Base-by-base conservation (phyloP, 2,797 vertebrate genomes). In the Xenentodon cancila region DNA sequence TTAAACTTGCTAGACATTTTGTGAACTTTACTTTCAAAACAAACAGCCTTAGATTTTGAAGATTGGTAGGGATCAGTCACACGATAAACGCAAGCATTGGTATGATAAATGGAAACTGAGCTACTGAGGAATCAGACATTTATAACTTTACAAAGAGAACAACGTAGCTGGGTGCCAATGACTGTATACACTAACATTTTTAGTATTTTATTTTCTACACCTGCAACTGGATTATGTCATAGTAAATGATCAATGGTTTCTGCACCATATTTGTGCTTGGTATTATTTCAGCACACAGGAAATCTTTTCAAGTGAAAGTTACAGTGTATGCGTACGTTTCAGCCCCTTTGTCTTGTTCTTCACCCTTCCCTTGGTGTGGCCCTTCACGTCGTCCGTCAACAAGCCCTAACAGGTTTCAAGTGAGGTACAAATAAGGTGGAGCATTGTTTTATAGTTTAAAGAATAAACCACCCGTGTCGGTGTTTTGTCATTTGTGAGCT, bases 391-490 rank as follows among this genome's bases (percentile, higher is more conserved):
- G 84, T 89, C 74, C 72, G 66, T 82, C 81, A 82, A 75, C 79
- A 17, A 80, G 91, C 76, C 47, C 60, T 1, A 53, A 82, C 88
- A 84, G 58, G 88, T 82, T 84, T 68, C 72, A 76, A 79, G 73
- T 62, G 37, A 67, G 57, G 79, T 81, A 78, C 74, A 87, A 86
- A 88, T 84, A 84, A 80, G 68, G 63, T 53, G 46, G 55, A 59
- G 53, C 68, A 84, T 88, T 87, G 84, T 89, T 87, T 86, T 80
- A 87, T 84, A 83, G 81, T 73, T 84, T 80, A 61, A 77, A 82
- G 80, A 89, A 86, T 78, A 75, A 88, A 84, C 77, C 86, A 89
- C 86, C 85, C 83, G 80, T 89, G 82, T 74, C 34, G 18, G 70
- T 81, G 71, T 84, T 87, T 88, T 88, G 87, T 88, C 74, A 72